Evolutionary conservation across 2,797 vertebrate genomes (phyloP).

Genomic region (Smutsia gigantea): DNA sequence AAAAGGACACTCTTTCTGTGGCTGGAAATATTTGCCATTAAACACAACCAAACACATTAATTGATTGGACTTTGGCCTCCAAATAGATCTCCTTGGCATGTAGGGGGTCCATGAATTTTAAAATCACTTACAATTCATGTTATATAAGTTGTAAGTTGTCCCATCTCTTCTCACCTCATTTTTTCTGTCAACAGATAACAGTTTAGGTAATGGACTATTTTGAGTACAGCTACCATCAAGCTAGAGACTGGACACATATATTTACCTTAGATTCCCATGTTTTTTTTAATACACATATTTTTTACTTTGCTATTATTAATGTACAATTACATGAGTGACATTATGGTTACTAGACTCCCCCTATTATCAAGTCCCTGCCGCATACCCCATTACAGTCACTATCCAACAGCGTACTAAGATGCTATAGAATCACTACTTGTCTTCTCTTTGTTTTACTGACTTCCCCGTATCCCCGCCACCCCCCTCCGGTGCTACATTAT

Average conservation of each 20-base stretch:
- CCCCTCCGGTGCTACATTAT: no score
- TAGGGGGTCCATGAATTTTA: constrained; percentile 10
- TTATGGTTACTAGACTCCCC: no score
- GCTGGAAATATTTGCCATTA: neutral
- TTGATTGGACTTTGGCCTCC: neutral
- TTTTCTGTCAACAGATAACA: neutral
- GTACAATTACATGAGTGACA: no score
- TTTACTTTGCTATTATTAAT: no score
- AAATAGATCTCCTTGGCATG: neutral
- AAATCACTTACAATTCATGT: neutral
- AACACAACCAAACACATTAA: neutral
- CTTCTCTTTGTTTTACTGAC: no score
- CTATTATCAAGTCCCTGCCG: no score
- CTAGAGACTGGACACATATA: neutral
- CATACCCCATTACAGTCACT: no score
- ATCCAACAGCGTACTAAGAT: no score
- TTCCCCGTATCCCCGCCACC: no score
- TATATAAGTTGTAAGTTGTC: neutral
- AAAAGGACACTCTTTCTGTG: neutral
- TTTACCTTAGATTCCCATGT: neutral
- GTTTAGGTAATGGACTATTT: neutral
- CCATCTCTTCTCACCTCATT: neutral
- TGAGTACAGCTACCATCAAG: neutral
- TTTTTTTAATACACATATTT: no score
- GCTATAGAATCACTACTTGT: no score